Percentiles rank a stretch among this genome's conserved stretches.
Evolutionary conservation across 2,113 vertebrate genomes (phyloP).

Genomic region (Anoplopoma fimbria): DNA sequence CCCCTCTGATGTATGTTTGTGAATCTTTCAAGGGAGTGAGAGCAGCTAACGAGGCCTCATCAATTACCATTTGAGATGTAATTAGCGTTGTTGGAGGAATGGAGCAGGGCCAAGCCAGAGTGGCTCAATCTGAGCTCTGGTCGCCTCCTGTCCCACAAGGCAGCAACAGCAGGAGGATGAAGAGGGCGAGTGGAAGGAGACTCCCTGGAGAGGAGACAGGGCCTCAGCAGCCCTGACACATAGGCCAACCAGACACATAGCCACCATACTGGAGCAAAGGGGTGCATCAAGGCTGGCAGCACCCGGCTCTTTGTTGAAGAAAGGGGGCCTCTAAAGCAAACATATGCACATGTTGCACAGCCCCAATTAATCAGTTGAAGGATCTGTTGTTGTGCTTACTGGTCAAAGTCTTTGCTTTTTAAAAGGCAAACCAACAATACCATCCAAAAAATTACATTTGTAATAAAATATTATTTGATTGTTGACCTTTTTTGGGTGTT

Average conservation of each 20-base stretch:
- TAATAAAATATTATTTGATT: neutral
- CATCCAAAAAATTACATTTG: neutral
- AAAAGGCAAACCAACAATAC: neutral
- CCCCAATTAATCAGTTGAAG: conserved; percentile 32
- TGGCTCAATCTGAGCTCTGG: conserved; percentile 75
- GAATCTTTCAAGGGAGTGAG: conserved; percentile 76
- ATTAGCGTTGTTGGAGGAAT: conserved; percentile 74
- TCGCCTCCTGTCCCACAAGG: conserved; percentile 68
- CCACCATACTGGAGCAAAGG: conserved; percentile 44
- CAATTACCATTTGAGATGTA: conserved; percentile 82
- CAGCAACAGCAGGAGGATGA: conserved; percentile 77
- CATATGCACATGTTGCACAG: conserved; percentile 54
- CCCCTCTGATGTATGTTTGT: conserved; percentile 77
- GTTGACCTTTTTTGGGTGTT: neutral
- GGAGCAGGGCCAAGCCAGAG: conserved; percentile 70
- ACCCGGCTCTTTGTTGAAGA: conserved; percentile 56
- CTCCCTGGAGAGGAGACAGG: conserved; percentile 70
- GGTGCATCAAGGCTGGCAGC: conserved; percentile 50
- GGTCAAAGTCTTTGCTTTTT: conserved; percentile 10
- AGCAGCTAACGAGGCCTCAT: conserved; percentile 80
- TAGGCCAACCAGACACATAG: conserved; percentile 55
- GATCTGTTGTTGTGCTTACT: conserved; percentile 1
- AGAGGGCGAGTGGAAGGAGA: conserved; percentile 60
- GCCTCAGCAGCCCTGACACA: conserved; percentile 60
- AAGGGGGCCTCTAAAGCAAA: conserved; percentile 49